Base-by-base conservation (phyloP, 2,888 invertebrate genomes). In the Watsonalla cultraria region DNA sequence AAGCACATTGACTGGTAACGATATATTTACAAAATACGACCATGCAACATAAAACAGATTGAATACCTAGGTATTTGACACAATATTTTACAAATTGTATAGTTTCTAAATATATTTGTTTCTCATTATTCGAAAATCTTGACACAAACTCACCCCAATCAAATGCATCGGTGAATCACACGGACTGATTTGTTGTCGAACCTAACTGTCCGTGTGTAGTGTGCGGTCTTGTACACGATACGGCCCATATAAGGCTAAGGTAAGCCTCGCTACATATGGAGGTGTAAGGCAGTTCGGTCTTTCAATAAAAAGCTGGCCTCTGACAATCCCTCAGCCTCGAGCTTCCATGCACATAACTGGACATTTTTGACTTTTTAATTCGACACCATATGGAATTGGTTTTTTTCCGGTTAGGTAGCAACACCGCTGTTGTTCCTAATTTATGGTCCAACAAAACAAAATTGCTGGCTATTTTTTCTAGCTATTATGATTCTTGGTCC, bases 261-360 rank as follows among this genome's bases (percentile, higher is more conserved):
- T 79, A 82, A 80, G 82, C 79, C 80, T 77, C 74, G 73, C 80
- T 76, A 42, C 59, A 70, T 85, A 86, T 70, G 86, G 87, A 61
- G 65, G 54, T 64, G 65, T 80, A 82, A 86, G 86, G 86, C 80
- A 75, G 80, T 73, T 72, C 68, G 68, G 61, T 60, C 55, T 58
- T 54, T 57, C 56, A 63, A 72, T 79, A 78, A 77, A 78, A 82
- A 85, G 74, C 72, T 63, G 63, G 67, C 75, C 82, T 83, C 59
- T 81, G 80, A 65, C 86, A 86, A 70, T 86, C 80, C 65, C 78
- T 56, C 61, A 76, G 54, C 84, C 85, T 84, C 73, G 70, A 54
- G 56, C 58, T 57, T 55, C 66, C 49, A 49, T 49, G 61, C 57
- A 64, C 65, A 55, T 66, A 68, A 61, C 64, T 54, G 64, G 61